Percentiles rank a stretch among this genome's conserved stretches.
Conservation (phyloP, 1,140 invertebrate genomes). For the Grapholita molesta region DNA sequence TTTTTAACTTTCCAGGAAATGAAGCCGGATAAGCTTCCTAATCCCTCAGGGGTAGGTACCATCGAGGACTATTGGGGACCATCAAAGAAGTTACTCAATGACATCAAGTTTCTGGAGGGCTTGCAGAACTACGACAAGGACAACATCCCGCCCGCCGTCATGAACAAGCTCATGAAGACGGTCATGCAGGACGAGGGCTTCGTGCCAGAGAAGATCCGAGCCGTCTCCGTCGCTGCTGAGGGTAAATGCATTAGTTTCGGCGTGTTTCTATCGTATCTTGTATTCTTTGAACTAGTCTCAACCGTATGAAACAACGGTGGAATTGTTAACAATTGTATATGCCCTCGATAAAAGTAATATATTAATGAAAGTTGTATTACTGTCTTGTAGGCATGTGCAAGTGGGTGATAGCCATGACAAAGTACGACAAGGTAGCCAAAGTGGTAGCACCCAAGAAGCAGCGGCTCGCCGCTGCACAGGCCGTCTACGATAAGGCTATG, state of each 20-base stretch:
- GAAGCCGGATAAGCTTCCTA: constrained; percentile 90
- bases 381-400: constrained; percentile 84
- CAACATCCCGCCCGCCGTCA: constrained; percentile 89
- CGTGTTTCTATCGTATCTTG: no score
- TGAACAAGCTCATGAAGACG: constrained; percentile 89
- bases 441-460: constrained; percentile 92
- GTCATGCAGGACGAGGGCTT: constrained; percentile 92
- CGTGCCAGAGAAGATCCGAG: constrained; percentile 93
- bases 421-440: constrained; percentile 95
- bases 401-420: constrained; percentile 95
- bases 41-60: constrained; percentile 86
- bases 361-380: neutral
- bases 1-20: constrained; percentile 78
- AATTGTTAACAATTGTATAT: no score
- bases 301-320: no score
- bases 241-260: constrained; percentile 74
- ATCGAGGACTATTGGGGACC: constrained; percentile 96
- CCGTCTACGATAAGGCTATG: constrained; percentile 84
- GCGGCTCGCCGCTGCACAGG: constrained; percentile 87
- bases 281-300: no score
- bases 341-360: no score
- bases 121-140: constrained; percentile 96
- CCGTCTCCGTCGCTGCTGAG: constrained; percentile 87
- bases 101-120: constrained; percentile 93
- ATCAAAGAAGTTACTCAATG: constrained; percentile 93